Conservation (phyloP, 2,888 invertebrate species). For the Pseudoips prasinana region DNA sequence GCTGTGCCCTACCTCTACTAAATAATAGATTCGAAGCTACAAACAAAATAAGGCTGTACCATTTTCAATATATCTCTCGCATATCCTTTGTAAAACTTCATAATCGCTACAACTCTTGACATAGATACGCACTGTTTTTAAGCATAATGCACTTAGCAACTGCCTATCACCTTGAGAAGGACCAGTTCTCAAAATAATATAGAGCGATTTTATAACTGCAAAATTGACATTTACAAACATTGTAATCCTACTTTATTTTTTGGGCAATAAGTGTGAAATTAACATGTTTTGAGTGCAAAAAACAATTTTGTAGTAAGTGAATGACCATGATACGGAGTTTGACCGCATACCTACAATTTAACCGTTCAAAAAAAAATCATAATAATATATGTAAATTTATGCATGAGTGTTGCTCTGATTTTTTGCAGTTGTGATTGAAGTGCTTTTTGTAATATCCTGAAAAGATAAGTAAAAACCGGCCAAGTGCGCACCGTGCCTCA, state of each 20-base stretch:
- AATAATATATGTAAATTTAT: conserved; percentile 12
- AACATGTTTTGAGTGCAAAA: conserved; percentile 2
- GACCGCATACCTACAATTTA: conserved; percentile 27
- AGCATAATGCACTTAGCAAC: conserved; percentile 37
- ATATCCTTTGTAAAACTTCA: too few species aligned
- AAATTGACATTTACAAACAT: conserved; percentile 18
- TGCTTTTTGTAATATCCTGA: too few species aligned
- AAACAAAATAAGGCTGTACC: too few species aligned
- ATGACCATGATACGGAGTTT: conserved; percentile 21
- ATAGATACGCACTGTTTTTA: conserved; percentile 21
- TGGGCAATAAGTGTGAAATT: conserved; percentile 13
- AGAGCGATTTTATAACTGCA: conserved; percentile 46
- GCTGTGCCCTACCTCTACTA: too few species aligned
- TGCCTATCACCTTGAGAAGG: conserved; percentile 50
- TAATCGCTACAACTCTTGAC: conserved; percentile 17
- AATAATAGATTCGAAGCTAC: too few species aligned
- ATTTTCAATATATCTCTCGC: too few species aligned
- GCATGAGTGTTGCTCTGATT: conserved; percentile 22
- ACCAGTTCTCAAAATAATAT: conserved; percentile 47
- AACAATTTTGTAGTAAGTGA: conserved; percentile 7
- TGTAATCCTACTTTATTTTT: conserved; percentile 20
- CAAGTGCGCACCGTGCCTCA: too few species aligned
- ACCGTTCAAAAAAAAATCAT: conserved; percentile 10
- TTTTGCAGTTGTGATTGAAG: conserved; percentile 1
- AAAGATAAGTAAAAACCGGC: too few species aligned